A percentile compares a stretch with the other conserved stretches of the same genome.
Evolutionary conservation across 2,888 invertebrate genomes (phyloP).

Genomic region (Chouioia cunea): DNA sequence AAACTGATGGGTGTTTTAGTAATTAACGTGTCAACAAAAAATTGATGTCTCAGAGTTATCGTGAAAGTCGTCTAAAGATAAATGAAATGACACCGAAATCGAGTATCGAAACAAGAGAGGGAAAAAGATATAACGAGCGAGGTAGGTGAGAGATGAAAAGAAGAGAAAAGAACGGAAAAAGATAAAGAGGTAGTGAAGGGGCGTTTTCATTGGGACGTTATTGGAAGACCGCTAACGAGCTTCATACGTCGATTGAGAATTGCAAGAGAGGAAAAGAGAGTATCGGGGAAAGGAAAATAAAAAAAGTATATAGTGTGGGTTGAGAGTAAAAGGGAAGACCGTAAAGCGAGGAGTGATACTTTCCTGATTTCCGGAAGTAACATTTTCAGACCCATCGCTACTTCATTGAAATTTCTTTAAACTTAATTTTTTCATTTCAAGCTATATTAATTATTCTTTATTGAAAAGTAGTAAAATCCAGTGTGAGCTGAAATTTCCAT

Average conservation of each 20-base stretch:
- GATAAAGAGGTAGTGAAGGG: conserved; percentile 32
- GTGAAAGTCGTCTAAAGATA: background rate
- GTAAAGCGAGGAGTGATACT: conserved; percentile 43
- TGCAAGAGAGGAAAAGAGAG: conserved; percentile 38
- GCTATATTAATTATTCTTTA: too few species aligned
- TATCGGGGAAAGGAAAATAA: background rate
- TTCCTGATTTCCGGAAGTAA: conserved; percentile 34
- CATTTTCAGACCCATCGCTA: conserved; percentile 22
- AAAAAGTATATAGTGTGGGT: conserved; percentile 10
- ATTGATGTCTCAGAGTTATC: background rate
- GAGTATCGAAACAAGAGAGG: background rate
- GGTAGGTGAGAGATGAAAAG: background rate
- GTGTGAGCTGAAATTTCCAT: too few species aligned
- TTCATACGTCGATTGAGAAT: conserved; percentile 55
- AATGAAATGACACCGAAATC: conserved; percentile 26
- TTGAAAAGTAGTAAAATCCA: too few species aligned
- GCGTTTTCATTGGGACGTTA: conserved; percentile 53
- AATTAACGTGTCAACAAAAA: background rate
- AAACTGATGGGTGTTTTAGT: too few species aligned
- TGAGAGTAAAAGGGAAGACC: conserved; percentile 28
- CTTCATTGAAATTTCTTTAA: conserved; percentile 8
- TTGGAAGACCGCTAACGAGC: conserved; percentile 59
- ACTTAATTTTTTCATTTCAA: background rate
- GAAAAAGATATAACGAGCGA: conserved; percentile 18
- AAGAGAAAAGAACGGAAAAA: conserved; percentile 13